A percentile compares a stretch with the other conserved stretches of the same genome.
These are phyloP conservation scores for Rallus limicola DNA, from an alignment of 2,113 vertebrate species.

Conservation along the genomic window DNA sequence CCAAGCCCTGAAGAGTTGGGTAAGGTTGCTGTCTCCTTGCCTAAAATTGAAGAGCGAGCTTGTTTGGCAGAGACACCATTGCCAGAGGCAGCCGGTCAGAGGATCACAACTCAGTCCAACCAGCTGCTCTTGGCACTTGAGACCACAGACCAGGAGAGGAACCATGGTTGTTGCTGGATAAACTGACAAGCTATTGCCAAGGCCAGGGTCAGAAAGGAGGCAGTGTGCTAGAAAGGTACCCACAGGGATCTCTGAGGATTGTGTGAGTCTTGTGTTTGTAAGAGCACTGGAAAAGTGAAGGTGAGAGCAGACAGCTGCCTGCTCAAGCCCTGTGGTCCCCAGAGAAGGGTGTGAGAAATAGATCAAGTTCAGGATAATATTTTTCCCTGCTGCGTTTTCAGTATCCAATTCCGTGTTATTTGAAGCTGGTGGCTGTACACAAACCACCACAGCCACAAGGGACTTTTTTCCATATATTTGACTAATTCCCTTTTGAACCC, in stretches of 20 bases:
- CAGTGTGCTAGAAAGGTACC: background rate
- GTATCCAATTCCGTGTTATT: background rate
- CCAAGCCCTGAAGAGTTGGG: background rate
- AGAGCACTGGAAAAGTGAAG: background rate
- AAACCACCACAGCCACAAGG: background rate
- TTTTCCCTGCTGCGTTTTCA: background rate
- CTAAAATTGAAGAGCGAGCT: background rate
- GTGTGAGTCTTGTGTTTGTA: fast-evolving
- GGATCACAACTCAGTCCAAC: background rate
- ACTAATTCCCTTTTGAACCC: background rate
- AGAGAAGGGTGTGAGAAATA: background rate
- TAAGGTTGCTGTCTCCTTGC: background rate
- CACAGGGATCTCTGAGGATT: background rate
- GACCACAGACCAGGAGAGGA: background rate
- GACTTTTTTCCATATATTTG: background rate
- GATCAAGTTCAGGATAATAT: fast-evolving
- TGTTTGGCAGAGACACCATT: fast-evolving
- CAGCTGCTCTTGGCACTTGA: background rate
- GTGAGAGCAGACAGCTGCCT: background rate
- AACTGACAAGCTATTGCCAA: fast-evolving
- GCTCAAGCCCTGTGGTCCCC: background rate
- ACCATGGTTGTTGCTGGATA: background rate
- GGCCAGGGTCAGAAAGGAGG: background rate
- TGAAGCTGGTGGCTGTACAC: background rate
- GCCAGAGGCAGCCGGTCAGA: background rate